Evolutionary conservation across 2,113 vertebrate species (phyloP).

Genomic region (Oenanthe melanoleuca): DNA sequence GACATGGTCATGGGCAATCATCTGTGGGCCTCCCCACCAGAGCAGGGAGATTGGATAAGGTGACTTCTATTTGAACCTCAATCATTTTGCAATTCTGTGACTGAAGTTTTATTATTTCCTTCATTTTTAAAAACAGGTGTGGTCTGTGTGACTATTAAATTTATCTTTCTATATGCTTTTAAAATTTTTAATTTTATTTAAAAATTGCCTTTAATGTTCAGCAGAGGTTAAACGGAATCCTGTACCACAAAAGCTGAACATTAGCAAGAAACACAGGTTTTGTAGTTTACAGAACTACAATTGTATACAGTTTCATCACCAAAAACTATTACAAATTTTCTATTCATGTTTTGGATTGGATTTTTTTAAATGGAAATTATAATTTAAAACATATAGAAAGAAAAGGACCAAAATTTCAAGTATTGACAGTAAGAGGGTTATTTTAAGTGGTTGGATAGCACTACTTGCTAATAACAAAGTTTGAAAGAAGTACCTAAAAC

Average conservation of each 20-base stretch:
- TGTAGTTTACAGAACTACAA: neutral
- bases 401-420: neutral
- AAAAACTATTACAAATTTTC: neutral
- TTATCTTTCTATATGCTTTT: neutral
- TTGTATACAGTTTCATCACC: neutral
- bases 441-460: neutral
- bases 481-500: neutral
- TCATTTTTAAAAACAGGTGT: neutral
- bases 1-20: neutral
- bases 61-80: neutral
- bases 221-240: neutral
- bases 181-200: too few relatives aligned
- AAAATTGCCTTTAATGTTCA: neutral
- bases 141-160: neutral
- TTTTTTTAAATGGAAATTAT: neutral
- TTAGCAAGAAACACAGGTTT: neutral
- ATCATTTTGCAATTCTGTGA: neutral
- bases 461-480: neutral
- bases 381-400: neutral
- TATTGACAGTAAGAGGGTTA: neutral
- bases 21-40: neutral
- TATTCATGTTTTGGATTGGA: neutral
- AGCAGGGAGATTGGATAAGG: neutral
- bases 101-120: neutral
- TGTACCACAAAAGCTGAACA: neutral